These are phyloP conservation scores for Etia nguti DNA, from an alignment of 2,113 vertebrate genomes.

Conservation along the genomic window DNA sequence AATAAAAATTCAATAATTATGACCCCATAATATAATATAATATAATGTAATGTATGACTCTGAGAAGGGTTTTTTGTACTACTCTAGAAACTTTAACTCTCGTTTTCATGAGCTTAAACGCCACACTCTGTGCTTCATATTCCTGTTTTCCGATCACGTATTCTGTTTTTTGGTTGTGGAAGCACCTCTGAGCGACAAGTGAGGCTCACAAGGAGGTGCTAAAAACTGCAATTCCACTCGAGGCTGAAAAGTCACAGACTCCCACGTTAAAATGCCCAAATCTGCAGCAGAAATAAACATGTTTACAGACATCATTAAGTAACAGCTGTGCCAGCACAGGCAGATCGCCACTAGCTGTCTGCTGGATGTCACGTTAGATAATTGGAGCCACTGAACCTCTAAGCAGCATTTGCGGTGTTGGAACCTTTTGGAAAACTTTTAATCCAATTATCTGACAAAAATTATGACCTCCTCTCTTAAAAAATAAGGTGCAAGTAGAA, in stretches of 20 bases:
- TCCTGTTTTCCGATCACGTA: background rate
- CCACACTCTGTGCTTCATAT: background rate
- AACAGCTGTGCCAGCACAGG: background rate
- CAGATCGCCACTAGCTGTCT: background rate
- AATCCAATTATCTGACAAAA: background rate
- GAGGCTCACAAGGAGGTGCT: background rate
- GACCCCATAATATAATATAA: background rate
- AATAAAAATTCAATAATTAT: background rate
- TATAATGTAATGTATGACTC: background rate
- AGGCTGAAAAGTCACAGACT: background rate
- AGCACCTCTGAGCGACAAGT: background rate
- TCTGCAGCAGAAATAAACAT: background rate
- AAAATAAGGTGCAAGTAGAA: background rate
- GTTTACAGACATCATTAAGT: background rate
- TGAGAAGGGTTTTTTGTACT: background rate
- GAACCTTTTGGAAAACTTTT: background rate
- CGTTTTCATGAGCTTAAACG: background rate
- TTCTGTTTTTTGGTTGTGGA: background rate
- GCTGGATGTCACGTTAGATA: background rate
- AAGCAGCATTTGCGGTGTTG: background rate
- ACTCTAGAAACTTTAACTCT: background rate
- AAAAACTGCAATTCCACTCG: background rate
- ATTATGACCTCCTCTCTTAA: fast-evolving
- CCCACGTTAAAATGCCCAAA: background rate
- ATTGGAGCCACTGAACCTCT: background rate